Conservation (phyloP, 1,140 invertebrate genomes). For the Dryas iulia region DNA sequence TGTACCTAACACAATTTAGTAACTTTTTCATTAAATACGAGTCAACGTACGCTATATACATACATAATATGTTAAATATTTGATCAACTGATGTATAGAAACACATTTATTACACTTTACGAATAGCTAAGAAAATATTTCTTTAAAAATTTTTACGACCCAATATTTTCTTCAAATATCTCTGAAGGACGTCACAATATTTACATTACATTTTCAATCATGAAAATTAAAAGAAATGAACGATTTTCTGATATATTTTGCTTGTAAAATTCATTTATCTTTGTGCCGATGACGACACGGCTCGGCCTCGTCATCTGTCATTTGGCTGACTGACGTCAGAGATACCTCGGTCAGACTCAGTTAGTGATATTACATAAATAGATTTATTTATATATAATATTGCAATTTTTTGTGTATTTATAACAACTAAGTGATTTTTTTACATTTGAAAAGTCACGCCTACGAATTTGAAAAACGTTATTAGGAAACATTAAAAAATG, state of each 20-base stretch:
- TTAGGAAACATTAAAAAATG: too few relatives aligned
- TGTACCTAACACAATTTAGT: too few relatives aligned
- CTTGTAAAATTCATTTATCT: conserved; percentile 6
- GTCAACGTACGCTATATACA: too few relatives aligned
- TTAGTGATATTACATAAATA: conserved; percentile 27
- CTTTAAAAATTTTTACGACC: background rate
- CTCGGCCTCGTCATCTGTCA: conserved; percentile 24
- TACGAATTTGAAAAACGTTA: too few relatives aligned
- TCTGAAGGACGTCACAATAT: background rate
- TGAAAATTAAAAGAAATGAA: background rate
- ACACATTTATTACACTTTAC: background rate
- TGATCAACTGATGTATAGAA: background rate
- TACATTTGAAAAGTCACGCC: too few relatives aligned
- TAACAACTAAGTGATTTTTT: too few relatives aligned
- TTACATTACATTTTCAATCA: background rate
- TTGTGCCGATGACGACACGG: background rate
- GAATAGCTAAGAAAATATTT: background rate
- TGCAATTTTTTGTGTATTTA: conserved; percentile 19
- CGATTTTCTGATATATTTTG: background rate
- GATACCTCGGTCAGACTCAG: conserved; percentile 2
- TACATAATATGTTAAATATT: background rate
- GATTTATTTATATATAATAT: background rate
- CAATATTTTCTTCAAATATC: background rate
- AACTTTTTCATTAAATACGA: too few relatives aligned
- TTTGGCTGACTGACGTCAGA: conserved; percentile 25